Conservation (phyloP, 2,888 invertebrate species). For the Lochmaea capreae region DNA sequence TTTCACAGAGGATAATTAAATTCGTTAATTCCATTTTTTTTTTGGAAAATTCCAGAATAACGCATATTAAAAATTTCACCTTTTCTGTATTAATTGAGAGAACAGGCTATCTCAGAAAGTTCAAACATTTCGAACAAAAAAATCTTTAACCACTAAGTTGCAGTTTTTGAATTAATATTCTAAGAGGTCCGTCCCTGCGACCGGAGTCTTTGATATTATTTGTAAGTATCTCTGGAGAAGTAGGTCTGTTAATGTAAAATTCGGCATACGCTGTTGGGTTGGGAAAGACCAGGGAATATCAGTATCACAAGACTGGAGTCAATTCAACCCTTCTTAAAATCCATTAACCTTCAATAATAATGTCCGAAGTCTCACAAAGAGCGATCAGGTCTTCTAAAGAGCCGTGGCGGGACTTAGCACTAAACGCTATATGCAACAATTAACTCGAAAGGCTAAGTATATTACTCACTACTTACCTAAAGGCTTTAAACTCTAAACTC, state of each 20-base stretch:
- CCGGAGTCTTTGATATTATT: slow-evolving; percentile 8
- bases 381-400: slow-evolving; percentile 64
- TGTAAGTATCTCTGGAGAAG: slow-evolving; percentile 8
- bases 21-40: too few species aligned
- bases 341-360: slow-evolving; percentile 67
- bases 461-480: slow-evolving; percentile 66
- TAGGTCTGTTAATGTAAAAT: slow-evolving; percentile 27
- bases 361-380: slow-evolving; percentile 67
- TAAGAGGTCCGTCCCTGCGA: neutral
- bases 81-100: too few species aligned
- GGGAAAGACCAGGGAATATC: slow-evolving; percentile 20
- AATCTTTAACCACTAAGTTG: too few species aligned
- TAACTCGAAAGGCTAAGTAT: slow-evolving; percentile 65
- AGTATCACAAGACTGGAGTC: slow-evolving; percentile 41
- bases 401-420: slow-evolving; percentile 64
- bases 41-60: too few species aligned
- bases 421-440: slow-evolving; percentile 64
- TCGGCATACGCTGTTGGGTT: slow-evolving; percentile 22
- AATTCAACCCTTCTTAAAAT: slow-evolving; percentile 66
- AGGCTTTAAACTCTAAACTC: slow-evolving; percentile 65
- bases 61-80: too few species aligned
- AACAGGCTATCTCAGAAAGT: too few species aligned
- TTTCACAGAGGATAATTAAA: too few species aligned
- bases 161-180: neutral
- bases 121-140: too few species aligned